phyloP scores from a whole-genome alignment of 1,140 invertebrate species.

The Psix sp. region DNA sequence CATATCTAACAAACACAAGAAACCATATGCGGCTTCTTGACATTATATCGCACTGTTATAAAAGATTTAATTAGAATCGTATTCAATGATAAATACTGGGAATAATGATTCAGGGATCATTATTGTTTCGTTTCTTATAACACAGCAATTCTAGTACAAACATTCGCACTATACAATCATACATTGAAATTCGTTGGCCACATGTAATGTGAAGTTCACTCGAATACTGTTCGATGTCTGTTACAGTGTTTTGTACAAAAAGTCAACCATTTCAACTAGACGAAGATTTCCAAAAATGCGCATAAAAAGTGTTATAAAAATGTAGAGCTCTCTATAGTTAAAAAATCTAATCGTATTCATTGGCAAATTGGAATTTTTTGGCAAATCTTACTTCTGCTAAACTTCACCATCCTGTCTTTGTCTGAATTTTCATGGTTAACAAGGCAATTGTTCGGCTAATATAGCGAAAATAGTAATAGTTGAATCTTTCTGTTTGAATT shows the following conservation, averaged over 20 bases:
- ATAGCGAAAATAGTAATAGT: constrained; percentile 12
- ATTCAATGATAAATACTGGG: neutral
- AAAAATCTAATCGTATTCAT: no score
- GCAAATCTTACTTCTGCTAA: no score
- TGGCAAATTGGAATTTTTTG: no score
- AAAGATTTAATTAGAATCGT: neutral
- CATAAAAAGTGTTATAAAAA: no score
- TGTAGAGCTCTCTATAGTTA: no score
- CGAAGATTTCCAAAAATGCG: no score
- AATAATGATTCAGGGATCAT: constrained; percentile 11
- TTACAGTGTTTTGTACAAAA: constrained; percentile 33
- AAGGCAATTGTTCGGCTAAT: constrained; percentile 31
- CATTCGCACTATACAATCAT: constrained; percentile 33
- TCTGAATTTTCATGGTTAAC: constrained; percentile 36
- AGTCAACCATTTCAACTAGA: constrained; percentile 37
- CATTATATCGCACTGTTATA: no score
- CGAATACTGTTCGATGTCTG: constrained; percentile 36
- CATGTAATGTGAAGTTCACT: constrained; percentile 17
- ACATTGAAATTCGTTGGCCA: constrained; percentile 32
- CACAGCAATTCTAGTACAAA: constrained; percentile 25
- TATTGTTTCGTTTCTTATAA: constrained; percentile 13
- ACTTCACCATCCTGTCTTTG: constrained; percentile 22
- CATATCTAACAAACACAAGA: constrained; percentile 29
- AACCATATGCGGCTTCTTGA: constrained; percentile 30
- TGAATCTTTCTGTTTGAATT: no score